These are phyloP conservation scores for Cataglyphis cursor DNA, from an alignment of 2,888 invertebrate genomes.

Conservation along the genomic window DNA sequence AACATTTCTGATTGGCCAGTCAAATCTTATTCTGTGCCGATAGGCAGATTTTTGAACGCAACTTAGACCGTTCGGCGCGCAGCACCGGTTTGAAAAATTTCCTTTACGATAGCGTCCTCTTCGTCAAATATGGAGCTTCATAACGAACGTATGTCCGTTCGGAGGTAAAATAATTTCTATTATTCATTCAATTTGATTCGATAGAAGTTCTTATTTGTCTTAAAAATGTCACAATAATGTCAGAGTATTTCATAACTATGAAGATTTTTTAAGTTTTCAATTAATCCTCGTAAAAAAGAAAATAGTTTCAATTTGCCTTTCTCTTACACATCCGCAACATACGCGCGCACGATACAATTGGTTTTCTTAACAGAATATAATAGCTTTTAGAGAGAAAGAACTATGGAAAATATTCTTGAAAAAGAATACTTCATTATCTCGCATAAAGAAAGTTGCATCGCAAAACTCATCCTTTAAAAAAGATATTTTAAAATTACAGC, in stretches of 20 bases:
- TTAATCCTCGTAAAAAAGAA: not conserved
- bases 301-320: not conserved
- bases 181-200: not conserved
- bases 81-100: not conserved
- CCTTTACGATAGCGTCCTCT: not conserved
- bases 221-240: not conserved
- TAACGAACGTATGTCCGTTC: not conserved
- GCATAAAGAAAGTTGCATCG: not conserved
- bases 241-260: not conserved
- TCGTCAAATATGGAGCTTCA: not conserved
- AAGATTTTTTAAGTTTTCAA: not conserved
- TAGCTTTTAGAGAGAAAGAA: too few relatives aligned
- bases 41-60: not conserved
- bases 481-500: not conserved
- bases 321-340: too few relatives aligned
- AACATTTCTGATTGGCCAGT: not conserved
- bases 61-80: not conserved
- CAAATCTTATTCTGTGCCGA: not conserved
- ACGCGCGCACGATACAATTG: too few relatives aligned
- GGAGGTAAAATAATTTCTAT: constrained; percentile 13
- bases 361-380: too few relatives aligned
- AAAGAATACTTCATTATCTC: not conserved
- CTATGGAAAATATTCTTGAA: not conserved
- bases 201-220: not conserved
- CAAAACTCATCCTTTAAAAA: not conserved